phyloP scores from a whole-genome alignment of 2,113 vertebrate species.

The Larimichthys crocea region DNA sequence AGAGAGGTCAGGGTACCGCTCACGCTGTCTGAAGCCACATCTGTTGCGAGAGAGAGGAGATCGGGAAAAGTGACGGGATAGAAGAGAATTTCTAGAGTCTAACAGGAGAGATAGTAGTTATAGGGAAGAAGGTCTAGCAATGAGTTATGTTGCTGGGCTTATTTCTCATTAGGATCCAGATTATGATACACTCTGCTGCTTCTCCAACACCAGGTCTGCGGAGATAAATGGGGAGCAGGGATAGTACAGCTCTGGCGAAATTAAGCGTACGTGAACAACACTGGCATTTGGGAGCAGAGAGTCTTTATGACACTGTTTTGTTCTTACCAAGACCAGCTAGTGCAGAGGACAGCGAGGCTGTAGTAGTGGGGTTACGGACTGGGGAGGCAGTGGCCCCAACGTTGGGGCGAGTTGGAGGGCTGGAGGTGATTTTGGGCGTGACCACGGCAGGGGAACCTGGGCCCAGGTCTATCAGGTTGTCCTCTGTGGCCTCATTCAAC shows the following conservation, averaged over 20 bases:
- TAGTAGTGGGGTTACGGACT: slow-evolving; percentile 14
- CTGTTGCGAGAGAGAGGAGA: slow-evolving; percentile 73
- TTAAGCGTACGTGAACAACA: background rate
- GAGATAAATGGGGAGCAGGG: background rate
- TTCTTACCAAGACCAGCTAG: slow-evolving; percentile 91
- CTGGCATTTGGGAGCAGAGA: background rate
- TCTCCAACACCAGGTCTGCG: slow-evolving; percentile 2
- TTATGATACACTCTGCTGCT: slow-evolving; percentile 39
- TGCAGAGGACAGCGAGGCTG: slow-evolving; percentile 88
- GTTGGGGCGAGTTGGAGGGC: slow-evolving; percentile 51
- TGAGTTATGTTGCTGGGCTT: slow-evolving; percentile 25
- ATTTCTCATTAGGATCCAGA: slow-evolving; percentile 34
- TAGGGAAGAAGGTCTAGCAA: background rate
- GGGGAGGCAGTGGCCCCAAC: slow-evolving; percentile 54
- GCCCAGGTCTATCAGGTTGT: slow-evolving; percentile 97
- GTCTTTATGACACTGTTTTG: background rate
- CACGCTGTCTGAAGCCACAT: slow-evolving; percentile 88
- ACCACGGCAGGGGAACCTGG: slow-evolving; percentile 96
- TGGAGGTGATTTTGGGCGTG: slow-evolving; percentile 88
- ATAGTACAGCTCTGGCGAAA: background rate
- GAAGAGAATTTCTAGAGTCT: background rate
- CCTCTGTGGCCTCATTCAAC: slow-evolving; percentile 92
- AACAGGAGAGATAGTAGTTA: background rate
- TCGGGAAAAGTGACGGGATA: background rate
- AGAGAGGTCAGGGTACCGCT: slow-evolving; percentile 89